phyloP scores from a whole-genome alignment of 2,113 vertebrate species.

The Dendrocopos noguchii region DNA sequence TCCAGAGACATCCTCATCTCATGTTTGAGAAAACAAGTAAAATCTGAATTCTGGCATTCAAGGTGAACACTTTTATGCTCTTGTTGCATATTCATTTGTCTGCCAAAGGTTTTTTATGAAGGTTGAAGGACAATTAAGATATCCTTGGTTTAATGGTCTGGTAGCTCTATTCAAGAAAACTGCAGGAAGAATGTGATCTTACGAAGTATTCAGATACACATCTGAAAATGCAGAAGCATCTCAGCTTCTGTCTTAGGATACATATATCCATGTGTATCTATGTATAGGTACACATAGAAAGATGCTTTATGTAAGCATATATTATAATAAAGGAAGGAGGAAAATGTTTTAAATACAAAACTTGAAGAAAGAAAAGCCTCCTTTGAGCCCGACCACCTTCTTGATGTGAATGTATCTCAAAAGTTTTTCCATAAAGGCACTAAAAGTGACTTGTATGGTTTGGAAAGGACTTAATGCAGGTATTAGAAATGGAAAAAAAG shows the following conservation, averaged over 20 bases:
- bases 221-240: background rate
- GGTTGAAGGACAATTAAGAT: background rate
- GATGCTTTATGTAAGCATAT: background rate
- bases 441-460: background rate
- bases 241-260: background rate
- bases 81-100: background rate
- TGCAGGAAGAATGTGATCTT: background rate
- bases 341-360: background rate
- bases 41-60: constrained; percentile 9
- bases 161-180: background rate
- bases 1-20: constrained; percentile 58
- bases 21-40: constrained; percentile 57
- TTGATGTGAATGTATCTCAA: background rate
- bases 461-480: background rate
- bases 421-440: background rate
- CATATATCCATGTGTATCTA: background rate
- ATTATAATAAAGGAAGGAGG: background rate
- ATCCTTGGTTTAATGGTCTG: background rate
- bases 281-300: background rate
- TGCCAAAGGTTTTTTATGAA: background rate
- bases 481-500: background rate
- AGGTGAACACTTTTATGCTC: constrained; percentile 6
- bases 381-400: background rate
- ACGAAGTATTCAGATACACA: background rate
- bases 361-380: background rate